Evolutionary conservation across 2,888 invertebrate genomes (phyloP).

Genomic region (Rapana venosa): DNA sequence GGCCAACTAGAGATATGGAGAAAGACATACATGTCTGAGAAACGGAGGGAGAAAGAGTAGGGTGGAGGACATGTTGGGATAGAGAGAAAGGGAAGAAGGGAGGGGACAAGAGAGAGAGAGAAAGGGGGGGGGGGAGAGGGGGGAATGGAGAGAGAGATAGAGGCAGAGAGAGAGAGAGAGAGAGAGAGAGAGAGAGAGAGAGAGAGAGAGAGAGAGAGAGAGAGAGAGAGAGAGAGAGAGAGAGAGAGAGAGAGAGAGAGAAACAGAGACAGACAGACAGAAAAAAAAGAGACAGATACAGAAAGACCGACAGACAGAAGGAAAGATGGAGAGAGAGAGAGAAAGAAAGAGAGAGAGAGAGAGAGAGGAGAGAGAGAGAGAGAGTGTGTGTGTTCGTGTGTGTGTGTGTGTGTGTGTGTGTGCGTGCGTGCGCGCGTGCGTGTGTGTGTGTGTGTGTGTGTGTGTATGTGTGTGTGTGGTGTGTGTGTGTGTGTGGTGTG

Average conservation of each 20-base stretch:
- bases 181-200: background rate
- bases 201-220: constrained; percentile 21
- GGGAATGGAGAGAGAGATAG: background rate
- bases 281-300: background rate
- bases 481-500: background rate
- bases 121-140: background rate
- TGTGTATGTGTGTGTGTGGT: background rate
- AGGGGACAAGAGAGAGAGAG: too few relatives aligned
- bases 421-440: background rate
- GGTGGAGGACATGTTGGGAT: background rate
- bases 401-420: background rate
- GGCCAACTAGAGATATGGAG: too few relatives aligned
- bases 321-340: constrained; percentile 2
- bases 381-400: constrained; percentile 2
- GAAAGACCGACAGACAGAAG: background rate
- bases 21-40: too few relatives aligned
- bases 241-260: background rate
- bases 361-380: background rate
- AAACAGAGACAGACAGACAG: too few relatives aligned
- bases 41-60: too few relatives aligned
- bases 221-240: background rate
- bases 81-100: background rate
- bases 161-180: background rate
- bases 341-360: background rate
- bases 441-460: background rate